A percentile compares a stretch with the other conserved stretches of the same genome.
Evolutionary conservation across 2,797 vertebrate genomes (phyloP).

Genomic region (Gastrophryne carolinensis): DNA sequence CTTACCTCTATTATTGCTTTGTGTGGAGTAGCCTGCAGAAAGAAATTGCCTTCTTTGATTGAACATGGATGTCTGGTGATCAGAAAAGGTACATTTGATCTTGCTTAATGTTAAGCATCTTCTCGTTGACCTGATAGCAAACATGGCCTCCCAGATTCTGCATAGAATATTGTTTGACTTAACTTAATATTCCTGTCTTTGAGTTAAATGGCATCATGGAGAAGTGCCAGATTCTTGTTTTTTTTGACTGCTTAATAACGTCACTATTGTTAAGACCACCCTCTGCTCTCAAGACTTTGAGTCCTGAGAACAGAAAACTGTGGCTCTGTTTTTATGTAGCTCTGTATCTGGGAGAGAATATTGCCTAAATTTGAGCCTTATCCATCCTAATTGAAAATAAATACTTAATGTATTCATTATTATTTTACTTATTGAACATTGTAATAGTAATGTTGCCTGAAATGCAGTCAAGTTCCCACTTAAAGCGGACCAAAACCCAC

Average conservation of each 20-base stretch:
- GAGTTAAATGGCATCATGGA: constrained; percentile 23
- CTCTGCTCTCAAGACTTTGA: constrained; percentile 15
- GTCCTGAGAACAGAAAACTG: constrained; percentile 18
- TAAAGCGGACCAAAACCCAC: no score
- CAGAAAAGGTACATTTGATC: neutral
- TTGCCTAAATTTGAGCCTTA: no score
- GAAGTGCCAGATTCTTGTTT: constrained; percentile 28
- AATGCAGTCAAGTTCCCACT: no score
- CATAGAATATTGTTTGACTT: neutral
- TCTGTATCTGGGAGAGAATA: no score
- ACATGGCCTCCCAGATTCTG: constrained; percentile 18
- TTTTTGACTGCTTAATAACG: constrained; percentile 29
- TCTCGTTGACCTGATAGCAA: constrained; percentile 2
- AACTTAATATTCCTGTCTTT: constrained; percentile 9
- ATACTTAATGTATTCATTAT: no score
- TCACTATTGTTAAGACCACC: constrained; percentile 28
- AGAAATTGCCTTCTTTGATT: neutral
- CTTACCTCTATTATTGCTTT: constrained; percentile 25
- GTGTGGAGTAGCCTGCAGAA: neutral
- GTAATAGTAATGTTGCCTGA: no score
- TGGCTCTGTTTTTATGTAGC: neutral
- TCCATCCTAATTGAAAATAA: no score
- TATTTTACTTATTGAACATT: no score
- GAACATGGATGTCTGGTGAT: neutral
- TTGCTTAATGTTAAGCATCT: constrained; percentile 4